A percentile compares a stretch with the other conserved stretches of the same genome.
Conservation (phyloP, 2,797 vertebrate species). For the Oophaga sylvatica region DNA sequence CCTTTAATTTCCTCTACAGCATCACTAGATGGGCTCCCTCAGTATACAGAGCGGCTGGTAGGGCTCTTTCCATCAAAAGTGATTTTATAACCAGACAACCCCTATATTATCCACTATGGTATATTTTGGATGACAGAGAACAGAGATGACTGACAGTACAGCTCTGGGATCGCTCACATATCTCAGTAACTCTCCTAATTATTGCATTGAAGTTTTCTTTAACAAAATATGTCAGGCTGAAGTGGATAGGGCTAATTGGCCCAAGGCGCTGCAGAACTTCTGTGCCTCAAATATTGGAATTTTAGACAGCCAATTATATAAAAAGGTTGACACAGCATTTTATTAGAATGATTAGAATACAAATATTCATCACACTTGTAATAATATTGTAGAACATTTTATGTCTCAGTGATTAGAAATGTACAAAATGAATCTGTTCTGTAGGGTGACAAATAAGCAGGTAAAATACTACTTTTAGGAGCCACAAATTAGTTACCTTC, state of each 20-base stretch:
- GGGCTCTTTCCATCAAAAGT: too few relatives aligned
- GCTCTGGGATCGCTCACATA: not conserved
- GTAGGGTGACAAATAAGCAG: not conserved
- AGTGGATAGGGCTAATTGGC: not conserved
- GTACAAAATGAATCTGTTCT: not conserved
- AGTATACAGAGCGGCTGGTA: too few relatives aligned
- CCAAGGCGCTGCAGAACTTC: not conserved
- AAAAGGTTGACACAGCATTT: conserved; percentile 25
- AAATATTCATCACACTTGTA: conserved; percentile 3
- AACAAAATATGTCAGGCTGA: not conserved
- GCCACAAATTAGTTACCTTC: not conserved
- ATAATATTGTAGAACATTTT: conserved; percentile 27
- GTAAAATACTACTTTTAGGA: not conserved
- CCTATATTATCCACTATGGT: not conserved
- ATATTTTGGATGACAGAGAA: not conserved
- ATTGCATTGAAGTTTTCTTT: not conserved
- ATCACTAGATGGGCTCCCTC: too few relatives aligned
- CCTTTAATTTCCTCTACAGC: too few relatives aligned
- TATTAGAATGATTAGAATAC: conserved; percentile 22
- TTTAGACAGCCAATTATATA: conserved; percentile 25
- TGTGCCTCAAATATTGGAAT: conserved; percentile 1
- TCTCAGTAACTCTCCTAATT: not conserved
- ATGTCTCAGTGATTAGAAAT: conserved; percentile 7
- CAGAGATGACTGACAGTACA: not conserved
- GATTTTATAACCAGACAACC: too few relatives aligned